Conservation (phyloP, 2,888 invertebrate genomes). For the Drosophila mettleri region DNA sequence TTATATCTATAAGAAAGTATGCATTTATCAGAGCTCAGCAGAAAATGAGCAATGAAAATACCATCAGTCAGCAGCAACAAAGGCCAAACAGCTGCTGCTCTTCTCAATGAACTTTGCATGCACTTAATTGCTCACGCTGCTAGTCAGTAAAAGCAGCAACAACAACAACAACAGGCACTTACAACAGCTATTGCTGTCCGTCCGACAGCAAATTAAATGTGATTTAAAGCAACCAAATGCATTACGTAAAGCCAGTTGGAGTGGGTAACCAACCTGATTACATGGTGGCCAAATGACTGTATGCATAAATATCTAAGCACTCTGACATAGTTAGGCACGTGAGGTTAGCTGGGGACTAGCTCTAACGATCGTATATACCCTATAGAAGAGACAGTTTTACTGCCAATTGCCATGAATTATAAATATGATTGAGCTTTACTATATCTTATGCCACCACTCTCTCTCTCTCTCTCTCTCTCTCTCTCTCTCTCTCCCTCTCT, state of each 20-base stretch:
- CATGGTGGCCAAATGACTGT: not conserved
- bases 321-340: not conserved
- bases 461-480: not conserved
- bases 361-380: not conserved
- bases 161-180: conserved; percentile 6
- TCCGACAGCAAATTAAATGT: conserved; percentile 58
- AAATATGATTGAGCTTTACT: not conserved
- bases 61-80: conserved; percentile 29
- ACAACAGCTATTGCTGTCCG: conserved; percentile 21
- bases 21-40: conserved; percentile 9
- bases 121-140: conserved; percentile 61
- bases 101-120: conserved; percentile 67
- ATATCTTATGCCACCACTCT: not conserved
- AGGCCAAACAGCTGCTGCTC: conserved; percentile 38
- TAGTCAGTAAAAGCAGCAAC: conserved; percentile 13
- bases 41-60: conserved; percentile 24
- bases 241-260: conserved; percentile 30
- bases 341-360: not conserved
- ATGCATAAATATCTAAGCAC: not conserved
- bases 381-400: not conserved
- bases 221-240: conserved; percentile 53
- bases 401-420: not conserved
- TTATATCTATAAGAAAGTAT: not conserved
- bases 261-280: conserved; percentile 19
- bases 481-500: not conserved